Percentiles rank a stretch among this genome's conserved stretches.
Conservation (phyloP, 2,888 invertebrate genomes). For the Brassicogethes aeneus region DNA sequence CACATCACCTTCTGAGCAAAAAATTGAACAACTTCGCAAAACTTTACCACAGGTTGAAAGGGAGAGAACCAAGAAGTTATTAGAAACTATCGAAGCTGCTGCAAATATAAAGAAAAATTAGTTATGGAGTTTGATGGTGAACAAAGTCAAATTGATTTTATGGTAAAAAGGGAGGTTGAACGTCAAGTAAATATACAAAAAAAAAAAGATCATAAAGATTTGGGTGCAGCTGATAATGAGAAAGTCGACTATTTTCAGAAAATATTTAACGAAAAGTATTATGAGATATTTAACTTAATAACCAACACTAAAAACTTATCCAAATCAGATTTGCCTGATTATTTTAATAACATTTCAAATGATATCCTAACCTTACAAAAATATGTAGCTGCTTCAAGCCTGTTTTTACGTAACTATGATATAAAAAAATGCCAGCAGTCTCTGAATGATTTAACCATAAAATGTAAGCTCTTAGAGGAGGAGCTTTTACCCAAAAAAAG, state of each 20-base stretch:
- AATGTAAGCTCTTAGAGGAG: conserved; percentile 62
- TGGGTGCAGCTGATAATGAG: conserved; percentile 53
- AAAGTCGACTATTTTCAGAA: conserved; percentile 63
- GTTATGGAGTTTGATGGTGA: conserved; percentile 35
- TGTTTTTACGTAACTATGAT: conserved; percentile 73
- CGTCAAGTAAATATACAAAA: conserved; percentile 56
- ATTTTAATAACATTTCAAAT: conserved; percentile 61
- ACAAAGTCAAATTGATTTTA: conserved; percentile 40
- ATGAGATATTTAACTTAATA: conserved; percentile 55
- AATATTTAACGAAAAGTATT: conserved; percentile 57
- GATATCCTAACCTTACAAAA: conserved; percentile 69
- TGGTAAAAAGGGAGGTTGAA: conserved; percentile 52
- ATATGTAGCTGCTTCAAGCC: conserved; percentile 68
- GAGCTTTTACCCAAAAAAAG: conserved; percentile 73
- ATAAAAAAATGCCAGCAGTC: conserved; percentile 68
- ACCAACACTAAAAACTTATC: conserved; percentile 41
- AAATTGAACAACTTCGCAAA: conserved; percentile 21
- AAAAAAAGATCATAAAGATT: conserved; percentile 54
- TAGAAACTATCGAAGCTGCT: conserved; percentile 44
- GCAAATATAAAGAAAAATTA: conserved; percentile 40
- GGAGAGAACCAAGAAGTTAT: conserved; percentile 33
- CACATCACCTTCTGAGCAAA: conserved; percentile 43
- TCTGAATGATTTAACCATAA: conserved; percentile 60
- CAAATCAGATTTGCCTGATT: conserved; percentile 44
- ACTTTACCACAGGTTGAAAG: too few relatives aligned